phyloP scores from a whole-genome alignment of 1,140 invertebrate genomes.

The Bombus confusus region DNA sequence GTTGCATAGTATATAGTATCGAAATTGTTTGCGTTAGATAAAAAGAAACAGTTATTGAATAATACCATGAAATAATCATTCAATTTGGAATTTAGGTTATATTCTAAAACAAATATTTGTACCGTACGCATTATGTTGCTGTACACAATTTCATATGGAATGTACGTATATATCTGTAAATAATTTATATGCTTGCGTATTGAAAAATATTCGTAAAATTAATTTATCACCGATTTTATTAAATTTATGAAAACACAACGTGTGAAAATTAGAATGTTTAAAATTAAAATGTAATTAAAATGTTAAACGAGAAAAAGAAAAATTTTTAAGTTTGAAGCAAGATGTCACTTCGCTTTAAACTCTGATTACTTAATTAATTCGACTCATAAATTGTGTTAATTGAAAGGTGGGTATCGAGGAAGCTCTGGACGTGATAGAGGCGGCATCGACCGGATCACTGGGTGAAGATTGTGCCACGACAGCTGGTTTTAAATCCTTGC shows the following conservation, averaged over 20 bases:
- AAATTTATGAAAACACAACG: background rate
- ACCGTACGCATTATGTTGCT: background rate
- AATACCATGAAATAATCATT: background rate
- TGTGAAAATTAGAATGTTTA: background rate
- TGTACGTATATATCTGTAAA: background rate
- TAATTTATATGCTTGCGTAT: background rate
- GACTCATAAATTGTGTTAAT: background rate
- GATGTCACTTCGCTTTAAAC: background rate
- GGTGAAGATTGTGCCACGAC: conserved; percentile 88
- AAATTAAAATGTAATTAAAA: background rate
- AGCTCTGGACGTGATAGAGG: conserved; percentile 87
- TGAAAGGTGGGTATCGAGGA: conserved; percentile 83
- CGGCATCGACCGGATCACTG: conserved; percentile 87
- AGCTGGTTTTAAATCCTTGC: conserved; percentile 85
- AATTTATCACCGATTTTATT: background rate
- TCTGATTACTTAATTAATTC: background rate
- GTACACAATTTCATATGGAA: no score
- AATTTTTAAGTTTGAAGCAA: background rate
- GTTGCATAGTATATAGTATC: no score
- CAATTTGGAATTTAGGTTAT: background rate
- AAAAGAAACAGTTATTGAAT: no score
- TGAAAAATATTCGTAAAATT: background rate
- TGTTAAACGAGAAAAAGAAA: background rate
- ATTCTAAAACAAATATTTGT: background rate
- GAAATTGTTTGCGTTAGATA: no score